Base-by-base conservation (phyloP, 2,797 vertebrate species). In the Poeciliopsis turneri region DNA sequence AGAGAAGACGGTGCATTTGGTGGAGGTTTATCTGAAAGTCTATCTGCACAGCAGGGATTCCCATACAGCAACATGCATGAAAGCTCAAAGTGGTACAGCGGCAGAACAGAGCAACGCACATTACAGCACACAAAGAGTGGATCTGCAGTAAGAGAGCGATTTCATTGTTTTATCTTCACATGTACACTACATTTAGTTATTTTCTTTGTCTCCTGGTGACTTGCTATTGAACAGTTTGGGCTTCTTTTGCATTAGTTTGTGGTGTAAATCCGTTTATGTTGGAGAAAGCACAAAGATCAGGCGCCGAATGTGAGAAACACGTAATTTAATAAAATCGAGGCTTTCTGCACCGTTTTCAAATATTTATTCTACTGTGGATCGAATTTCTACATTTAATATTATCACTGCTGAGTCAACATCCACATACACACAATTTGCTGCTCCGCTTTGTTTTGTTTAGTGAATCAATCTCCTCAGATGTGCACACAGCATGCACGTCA, bases 261-360 rank as follows among this genome's bases (percentile, higher is more conserved):
- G 41, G 68, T 70, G 12, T 45, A 45, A 70, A 70, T 46, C 13
- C 0, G 3, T 70, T 70, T 70, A 46, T 70, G 25, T 46, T 70
- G n/a, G 15, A 70, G 43, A 70, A 70, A 70, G 41, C 68, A 46
- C 68, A 70, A 70, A 70, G 41, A 70, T 43, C 66, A 69, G 66
- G 23, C 2, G 2, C 13, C 8, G 68, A 45, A 28, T 70, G 41
- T 28, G 41, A 70, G 41, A 39, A 41, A 41, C 23, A 16, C 68
- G 2, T 28, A 46, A 46, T 18, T 70, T 28, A 70, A 70, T 70
- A n/a, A 70, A 70, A 70, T 28, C 43, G 45, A 70, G 25, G 68
- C 68, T 15, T 70, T 70, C 68, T 70, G 25, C 25, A 85, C 85
- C 51, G 1, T 81, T 53, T 78, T 59, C 23, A 64, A 79, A 81